Evolutionary conservation across 2,113 vertebrate genomes (phyloP).

Genomic region (Ophiodon elongatus): DNA sequence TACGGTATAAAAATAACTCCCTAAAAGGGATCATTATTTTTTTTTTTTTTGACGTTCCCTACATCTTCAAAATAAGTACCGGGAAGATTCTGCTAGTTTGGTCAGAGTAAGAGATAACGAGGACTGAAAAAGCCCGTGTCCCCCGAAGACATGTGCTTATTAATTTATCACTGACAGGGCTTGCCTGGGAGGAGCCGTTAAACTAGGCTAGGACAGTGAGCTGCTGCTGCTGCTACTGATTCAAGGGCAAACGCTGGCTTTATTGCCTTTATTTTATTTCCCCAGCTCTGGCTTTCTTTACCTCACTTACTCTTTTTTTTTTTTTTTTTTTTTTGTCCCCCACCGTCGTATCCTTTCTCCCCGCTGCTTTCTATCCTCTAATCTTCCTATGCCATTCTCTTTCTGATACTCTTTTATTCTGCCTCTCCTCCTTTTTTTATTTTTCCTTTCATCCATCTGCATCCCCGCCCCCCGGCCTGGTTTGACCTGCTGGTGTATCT

Average conservation of each 20-base stretch:
- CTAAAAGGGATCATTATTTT: not conserved
- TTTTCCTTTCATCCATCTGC: not conserved
- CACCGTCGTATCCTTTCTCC: constrained; percentile 6
- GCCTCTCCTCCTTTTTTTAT: not conserved
- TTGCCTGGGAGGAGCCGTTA: constrained; percentile 34
- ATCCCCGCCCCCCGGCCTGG: not conserved
- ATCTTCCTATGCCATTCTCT: not conserved
- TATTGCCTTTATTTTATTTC: not conserved
- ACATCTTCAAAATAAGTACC: constrained; percentile 11
- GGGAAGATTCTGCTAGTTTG: not conserved
- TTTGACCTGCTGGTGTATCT: not conserved
- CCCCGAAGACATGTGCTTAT: constrained; percentile 65
- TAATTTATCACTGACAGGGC: constrained; percentile 64
- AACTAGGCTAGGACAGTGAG: constrained; percentile 53
- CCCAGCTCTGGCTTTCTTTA: not conserved
- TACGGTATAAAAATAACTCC: not conserved
- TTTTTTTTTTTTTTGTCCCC: not conserved
- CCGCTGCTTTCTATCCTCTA: constrained; percentile 2
- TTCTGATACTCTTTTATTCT: constrained; percentile 22
- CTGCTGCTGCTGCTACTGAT: constrained; percentile 18
- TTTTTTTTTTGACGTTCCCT: not conserved
- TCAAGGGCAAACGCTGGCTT: constrained; percentile 51
- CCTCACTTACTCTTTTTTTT: constrained; percentile 1
- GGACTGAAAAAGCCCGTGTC: constrained; percentile 41
- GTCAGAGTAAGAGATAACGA: constrained; percentile 33